Percentiles rank a stretch among this genome's conserved stretches.
Evolutionary conservation across 2,888 invertebrate genomes (phyloP).

Genomic region (Netelia inedita): DNA sequence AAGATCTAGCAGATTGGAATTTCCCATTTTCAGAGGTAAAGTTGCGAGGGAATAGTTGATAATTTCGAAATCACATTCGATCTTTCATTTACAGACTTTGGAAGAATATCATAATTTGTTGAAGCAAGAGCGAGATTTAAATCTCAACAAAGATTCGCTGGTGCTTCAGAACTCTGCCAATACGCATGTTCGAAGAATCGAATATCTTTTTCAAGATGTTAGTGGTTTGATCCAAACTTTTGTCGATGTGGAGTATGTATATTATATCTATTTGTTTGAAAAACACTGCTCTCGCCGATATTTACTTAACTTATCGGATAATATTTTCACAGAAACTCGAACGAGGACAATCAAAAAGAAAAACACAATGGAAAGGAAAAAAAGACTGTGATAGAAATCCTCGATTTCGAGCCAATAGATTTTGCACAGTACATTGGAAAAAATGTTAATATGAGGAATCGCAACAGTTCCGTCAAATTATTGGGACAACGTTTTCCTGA

Average conservation of each 20-base stretch:
- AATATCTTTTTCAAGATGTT: constrained; percentile 87
- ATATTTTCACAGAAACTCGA: constrained; percentile 67
- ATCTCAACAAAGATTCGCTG: constrained; percentile 92
- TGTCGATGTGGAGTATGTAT: constrained; percentile 74
- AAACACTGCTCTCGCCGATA: neutral
- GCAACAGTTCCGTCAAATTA: constrained; percentile 73
- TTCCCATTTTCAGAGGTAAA: constrained; percentile 81
- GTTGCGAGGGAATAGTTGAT: neutral
- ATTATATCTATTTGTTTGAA: neutral
- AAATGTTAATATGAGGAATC: constrained; percentile 76
- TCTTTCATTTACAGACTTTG: constrained; percentile 74
- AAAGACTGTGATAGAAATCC: constrained; percentile 66
- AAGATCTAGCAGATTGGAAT: constrained; percentile 80
- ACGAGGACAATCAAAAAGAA: constrained; percentile 62
- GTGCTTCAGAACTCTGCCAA: constrained; percentile 90
- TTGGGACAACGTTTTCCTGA: constrained; percentile 80
- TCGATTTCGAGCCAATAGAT: constrained; percentile 76
- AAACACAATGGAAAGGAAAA: constrained; percentile 68
- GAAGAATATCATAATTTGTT: constrained; percentile 77
- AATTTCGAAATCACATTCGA: neutral
- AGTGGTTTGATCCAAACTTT: constrained; percentile 84
- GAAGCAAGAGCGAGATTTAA: constrained; percentile 80
- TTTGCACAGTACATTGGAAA: constrained; percentile 75
- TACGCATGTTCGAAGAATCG: constrained; percentile 91
- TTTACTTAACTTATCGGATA: neutral